These are phyloP conservation scores for Stenolophus ochropezus DNA, from an alignment of 2,888 invertebrate genomes.

Conservation along the genomic window DNA sequence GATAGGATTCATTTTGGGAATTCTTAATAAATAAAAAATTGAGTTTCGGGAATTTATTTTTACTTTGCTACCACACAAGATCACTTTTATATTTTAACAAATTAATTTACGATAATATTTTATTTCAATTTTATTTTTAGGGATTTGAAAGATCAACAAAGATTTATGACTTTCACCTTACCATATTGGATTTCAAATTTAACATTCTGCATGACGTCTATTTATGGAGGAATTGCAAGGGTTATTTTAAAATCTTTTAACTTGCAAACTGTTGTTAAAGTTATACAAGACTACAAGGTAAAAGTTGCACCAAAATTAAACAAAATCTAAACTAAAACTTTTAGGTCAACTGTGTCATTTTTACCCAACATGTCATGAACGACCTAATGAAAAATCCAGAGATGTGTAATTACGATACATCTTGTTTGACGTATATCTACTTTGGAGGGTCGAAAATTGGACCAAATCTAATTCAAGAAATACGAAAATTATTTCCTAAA, in stretches of 20 bases:
- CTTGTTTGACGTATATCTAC: constrained; percentile 2
- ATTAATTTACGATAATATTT: too few species aligned
- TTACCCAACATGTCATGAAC: constrained; percentile 19
- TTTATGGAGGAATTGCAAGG: constrained; percentile 29
- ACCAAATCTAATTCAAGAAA: constrained; percentile 8
- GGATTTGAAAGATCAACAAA: background rate
- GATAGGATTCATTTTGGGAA: too few species aligned
- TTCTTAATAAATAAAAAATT: too few species aligned
- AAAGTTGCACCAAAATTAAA: too few species aligned
- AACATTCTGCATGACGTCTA: constrained; percentile 37
- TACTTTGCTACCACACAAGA: too few species aligned
- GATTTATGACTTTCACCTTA: constrained; percentile 8
- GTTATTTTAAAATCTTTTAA: constrained; percentile 47
- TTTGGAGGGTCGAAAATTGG: constrained; percentile 53
- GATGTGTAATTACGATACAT: constrained; percentile 34
- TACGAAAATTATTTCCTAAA: constrained; percentile 65
- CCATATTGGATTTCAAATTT: constrained; percentile 61
- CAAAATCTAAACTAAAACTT: background rate
- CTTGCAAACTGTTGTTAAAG: constrained; percentile 41
- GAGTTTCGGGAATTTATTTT: too few species aligned
- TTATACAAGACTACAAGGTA: constrained; percentile 65
- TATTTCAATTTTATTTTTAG: too few species aligned
- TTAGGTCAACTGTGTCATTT: constrained; percentile 3
- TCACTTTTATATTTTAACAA: too few species aligned
- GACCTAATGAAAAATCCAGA: constrained; percentile 28